These are phyloP conservation scores for Melanophora roralis DNA, from an alignment of 2,888 invertebrate genomes.

Conservation along the genomic window DNA sequence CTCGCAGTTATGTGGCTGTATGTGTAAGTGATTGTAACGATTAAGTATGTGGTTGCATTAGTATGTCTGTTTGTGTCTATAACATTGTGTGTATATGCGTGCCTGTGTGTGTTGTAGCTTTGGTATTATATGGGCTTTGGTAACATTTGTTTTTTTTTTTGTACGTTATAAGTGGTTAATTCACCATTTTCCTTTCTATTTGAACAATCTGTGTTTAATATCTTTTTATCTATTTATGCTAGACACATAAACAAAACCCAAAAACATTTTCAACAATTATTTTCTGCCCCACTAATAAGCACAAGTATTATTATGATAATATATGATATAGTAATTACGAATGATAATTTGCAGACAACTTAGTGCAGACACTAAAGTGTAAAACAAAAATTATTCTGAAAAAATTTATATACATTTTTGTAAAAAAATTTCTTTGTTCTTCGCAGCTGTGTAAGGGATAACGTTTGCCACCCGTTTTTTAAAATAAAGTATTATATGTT, in stretches of 20 bases:
- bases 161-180: constrained; percentile 32
- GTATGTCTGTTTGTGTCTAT: neutral
- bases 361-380: no score
- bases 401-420: no score
- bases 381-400: no score
- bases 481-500: no score
- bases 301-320: no score
- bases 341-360: neutral
- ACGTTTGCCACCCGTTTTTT: no score
- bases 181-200: constrained; percentile 22
- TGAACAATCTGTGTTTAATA: neutral
- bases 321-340: no score
- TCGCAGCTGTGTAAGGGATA: no score
- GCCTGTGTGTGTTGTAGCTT: constrained; percentile 5
- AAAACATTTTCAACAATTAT: no score
- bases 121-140: neutral
- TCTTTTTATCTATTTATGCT: constrained; percentile 38
- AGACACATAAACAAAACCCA: neutral
- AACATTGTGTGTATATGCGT: neutral
- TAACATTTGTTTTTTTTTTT: constrained; percentile 12
- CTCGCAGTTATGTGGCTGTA: constrained; percentile 1
- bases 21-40: neutral
- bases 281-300: no score
- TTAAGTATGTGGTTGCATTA: neutral
- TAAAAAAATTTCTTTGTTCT: no score